Conservation (phyloP, 1,140 invertebrate species). For the Bombus vancouverensis region DNA sequence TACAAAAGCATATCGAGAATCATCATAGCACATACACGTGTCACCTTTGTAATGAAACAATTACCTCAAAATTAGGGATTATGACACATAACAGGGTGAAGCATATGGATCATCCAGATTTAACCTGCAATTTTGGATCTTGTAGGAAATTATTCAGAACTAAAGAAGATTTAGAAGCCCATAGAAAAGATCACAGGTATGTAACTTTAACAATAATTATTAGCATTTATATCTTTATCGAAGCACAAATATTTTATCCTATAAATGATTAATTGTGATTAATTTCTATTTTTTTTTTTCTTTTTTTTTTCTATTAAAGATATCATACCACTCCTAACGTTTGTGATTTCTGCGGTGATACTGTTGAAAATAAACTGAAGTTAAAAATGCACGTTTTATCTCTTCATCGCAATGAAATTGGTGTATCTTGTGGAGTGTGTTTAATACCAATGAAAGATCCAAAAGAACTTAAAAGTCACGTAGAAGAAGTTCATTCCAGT, state of each 20-base stretch:
- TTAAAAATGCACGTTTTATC: constrained; percentile 85
- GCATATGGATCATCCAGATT: constrained; percentile 84
- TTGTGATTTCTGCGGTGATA: constrained; percentile 86
- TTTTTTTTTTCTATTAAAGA: neutral
- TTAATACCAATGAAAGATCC: constrained; percentile 84
- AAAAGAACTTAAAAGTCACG: constrained; percentile 84
- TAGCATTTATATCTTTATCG: neutral
- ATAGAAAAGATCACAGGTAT: constrained; percentile 83
- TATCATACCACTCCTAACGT: constrained; percentile 80
- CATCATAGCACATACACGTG: constrained; percentile 84
- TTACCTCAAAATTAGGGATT: constrained; percentile 84
- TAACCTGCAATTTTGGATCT: constrained; percentile 79
- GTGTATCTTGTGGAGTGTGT: constrained; percentile 85
- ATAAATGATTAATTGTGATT: neutral
- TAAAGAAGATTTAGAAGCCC: constrained; percentile 83
- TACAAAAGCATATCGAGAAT: constrained; percentile 84
- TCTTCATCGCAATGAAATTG: constrained; percentile 83
- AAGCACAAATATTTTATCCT: no score
- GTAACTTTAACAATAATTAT: neutral
- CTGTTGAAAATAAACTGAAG: constrained; percentile 84
- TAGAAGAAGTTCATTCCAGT: constrained; percentile 82
- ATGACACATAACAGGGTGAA: constrained; percentile 84
- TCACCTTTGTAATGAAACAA: constrained; percentile 83
- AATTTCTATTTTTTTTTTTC: neutral
- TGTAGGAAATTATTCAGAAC: constrained; percentile 84